A percentile compares a stretch with the other conserved stretches of the same genome.
Evolutionary conservation across 2,113 vertebrate genomes (phyloP).

Genomic region (Sylvietta virens): DNA sequence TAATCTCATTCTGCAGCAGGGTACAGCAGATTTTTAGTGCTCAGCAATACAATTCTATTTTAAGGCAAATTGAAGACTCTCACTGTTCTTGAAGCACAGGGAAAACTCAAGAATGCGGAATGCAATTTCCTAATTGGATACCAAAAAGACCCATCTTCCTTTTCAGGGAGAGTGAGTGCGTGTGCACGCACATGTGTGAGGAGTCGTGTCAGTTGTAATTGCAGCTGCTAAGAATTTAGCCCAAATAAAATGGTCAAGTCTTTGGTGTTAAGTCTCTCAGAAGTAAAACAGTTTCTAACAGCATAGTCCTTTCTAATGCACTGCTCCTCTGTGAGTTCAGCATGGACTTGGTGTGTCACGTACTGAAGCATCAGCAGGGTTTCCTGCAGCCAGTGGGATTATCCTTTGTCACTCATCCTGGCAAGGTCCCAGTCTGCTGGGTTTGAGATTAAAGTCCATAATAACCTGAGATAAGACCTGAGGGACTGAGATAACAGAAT

Average conservation of each 20-base stretch:
- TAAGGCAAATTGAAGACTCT: not conserved
- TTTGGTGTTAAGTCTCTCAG: not conserved
- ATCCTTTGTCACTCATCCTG: not conserved
- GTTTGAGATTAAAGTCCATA: not conserved
- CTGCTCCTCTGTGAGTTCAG: not conserved
- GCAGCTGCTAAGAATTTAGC: not conserved
- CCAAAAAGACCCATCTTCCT: not conserved
- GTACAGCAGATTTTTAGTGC: not conserved
- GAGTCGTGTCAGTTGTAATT: not conserved
- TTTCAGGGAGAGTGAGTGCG: too few species aligned
- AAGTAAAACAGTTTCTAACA: not conserved
- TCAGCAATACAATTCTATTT: not conserved
- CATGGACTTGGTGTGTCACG: not conserved
- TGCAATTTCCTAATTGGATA: not conserved
- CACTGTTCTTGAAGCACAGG: not conserved
- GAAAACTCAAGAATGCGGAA: not conserved
- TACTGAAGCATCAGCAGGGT: not conserved
- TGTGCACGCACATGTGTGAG: accelerated
- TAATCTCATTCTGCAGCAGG: not conserved
- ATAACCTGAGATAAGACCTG: not conserved
- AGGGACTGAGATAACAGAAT: not conserved
- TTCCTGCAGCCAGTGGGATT: not conserved
- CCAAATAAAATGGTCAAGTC: not conserved
- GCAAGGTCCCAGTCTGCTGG: not conserved
- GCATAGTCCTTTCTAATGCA: not conserved